Base-by-base conservation (phyloP, 2,888 invertebrate genomes). In the Alloplasta piceator region DNA sequence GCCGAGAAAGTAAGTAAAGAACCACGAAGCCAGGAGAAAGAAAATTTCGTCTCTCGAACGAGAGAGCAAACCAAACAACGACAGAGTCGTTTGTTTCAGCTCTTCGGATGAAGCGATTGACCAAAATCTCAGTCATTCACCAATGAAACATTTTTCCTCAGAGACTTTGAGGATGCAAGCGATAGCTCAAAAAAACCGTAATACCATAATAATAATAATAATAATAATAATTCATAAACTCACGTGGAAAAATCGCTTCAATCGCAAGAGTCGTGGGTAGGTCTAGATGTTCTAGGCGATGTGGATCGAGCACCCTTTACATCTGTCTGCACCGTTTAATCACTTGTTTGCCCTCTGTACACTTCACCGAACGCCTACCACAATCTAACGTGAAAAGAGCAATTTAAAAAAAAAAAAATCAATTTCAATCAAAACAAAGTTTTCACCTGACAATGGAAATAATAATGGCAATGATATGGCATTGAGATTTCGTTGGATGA, bases 1-100 rank as follows among this genome's bases (percentile, higher is more conserved):
- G 98, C 98, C 5, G 98, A 98, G 92, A 98, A 98, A 93, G 93
- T 93, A 91, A 90, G 91, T 86, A 64, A 12, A 81, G 46, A 46
- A 55, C 61, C 16, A 26, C 3, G 26, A 26, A 26, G 26, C 26
- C 26, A 26, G 26, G 26, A 26, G 26, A 26, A 26, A 64, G 63
- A 66, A 64, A 68, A 66, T 52, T 81, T 78, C 26, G 12, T 66
- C 26, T 43, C 26, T 12, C 39, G 48, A 46, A 70, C 36, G 14
- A 52, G 48, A 63, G 43, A 66, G 61, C 56, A 68, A n/a, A 14
- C 3, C 56, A 68, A n/a, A 14, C 3, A 14, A 52, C 6, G 14
- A 52, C 12, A 63, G 38, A 50, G 43, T 60, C 60, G 43, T 38
- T 38, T 43, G 56, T 43, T 39, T 60, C 78, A 66, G 41, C 10